Percentiles rank a stretch among this genome's conserved stretches.
Evolutionary conservation across 2,797 vertebrate species (phyloP).

Genomic region (Sebastolobus altivelis): DNA sequence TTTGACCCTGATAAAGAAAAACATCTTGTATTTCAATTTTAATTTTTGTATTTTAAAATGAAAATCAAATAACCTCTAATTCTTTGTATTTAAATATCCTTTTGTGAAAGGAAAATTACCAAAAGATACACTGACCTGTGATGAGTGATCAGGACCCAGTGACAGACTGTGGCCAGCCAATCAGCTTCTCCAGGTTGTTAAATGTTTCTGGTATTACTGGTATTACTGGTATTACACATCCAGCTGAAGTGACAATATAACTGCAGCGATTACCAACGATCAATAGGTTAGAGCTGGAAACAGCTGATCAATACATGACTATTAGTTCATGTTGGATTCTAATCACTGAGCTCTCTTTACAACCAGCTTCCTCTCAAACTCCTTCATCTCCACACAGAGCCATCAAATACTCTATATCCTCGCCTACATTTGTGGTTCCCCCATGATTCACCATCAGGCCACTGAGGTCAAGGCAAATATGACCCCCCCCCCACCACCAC

Average conservation of each 20-base stretch:
- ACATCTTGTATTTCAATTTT: no score
- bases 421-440: neutral
- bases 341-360: neutral
- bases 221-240: neutral
- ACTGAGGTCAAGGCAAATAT: neutral
- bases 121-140: no score
- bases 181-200: neutral
- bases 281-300: conserved; percentile 2
- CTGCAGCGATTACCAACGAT: conserved; percentile 13
- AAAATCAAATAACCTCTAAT: no score
- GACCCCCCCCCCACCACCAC: neutral
- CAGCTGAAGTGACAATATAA: neutral
- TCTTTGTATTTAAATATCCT: no score
- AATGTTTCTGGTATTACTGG: neutral
- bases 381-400: neutral
- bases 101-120: no score
- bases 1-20: no score
- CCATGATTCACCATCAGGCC: neutral
- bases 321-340: neutral
- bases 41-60: no score
- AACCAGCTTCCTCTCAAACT: neutral
- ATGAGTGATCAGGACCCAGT: neutral
- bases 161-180: neutral
- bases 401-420: neutral
- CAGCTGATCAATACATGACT: conserved; percentile 12